A percentile compares a stretch with the other conserved stretches of the same genome.
These are phyloP conservation scores for Acanthopleura granulata DNA, from an alignment of 2,888 invertebrate species.

Conservation along the genomic window DNA sequence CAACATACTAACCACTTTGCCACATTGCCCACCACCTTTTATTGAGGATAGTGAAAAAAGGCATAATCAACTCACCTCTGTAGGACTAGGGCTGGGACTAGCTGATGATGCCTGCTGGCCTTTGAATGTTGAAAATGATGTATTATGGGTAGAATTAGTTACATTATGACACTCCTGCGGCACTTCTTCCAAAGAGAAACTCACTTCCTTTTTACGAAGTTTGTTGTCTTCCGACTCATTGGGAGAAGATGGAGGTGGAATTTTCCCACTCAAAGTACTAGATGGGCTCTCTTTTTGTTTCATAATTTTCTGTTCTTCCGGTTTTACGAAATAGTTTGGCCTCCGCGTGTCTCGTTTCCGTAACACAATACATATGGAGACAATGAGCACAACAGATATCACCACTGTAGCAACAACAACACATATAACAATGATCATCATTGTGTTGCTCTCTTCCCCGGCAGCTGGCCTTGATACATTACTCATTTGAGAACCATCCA, in stretches of 20 bases:
- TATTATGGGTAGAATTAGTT: slow-evolving; percentile 10
- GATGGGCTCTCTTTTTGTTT: slow-evolving; percentile 16
- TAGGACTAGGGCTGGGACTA: background rate
- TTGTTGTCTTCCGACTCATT: slow-evolving; percentile 7
- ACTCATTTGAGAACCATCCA: background rate
- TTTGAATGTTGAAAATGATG: slow-evolving; percentile 20
- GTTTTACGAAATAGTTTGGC: slow-evolving; percentile 30
- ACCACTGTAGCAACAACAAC: slow-evolving; percentile 44
- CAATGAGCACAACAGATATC: slow-evolving; percentile 40
- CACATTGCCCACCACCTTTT: no score
- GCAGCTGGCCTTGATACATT: background rate
- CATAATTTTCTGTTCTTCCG: slow-evolving; percentile 17
- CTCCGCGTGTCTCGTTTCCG: slow-evolving; percentile 42
- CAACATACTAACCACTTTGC: no score
- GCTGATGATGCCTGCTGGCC: slow-evolving; percentile 8
- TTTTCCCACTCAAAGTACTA: background rate
- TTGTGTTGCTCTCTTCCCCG: slow-evolving; percentile 7
- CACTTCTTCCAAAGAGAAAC: slow-evolving; percentile 15
- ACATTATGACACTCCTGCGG: background rate
- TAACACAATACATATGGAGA: slow-evolving; percentile 27
- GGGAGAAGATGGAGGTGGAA: background rate
- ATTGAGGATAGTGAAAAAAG: no score
- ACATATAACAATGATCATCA: slow-evolving; percentile 38
- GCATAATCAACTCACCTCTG: background rate
- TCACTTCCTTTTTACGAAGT: slow-evolving; percentile 12